phyloP scores from a whole-genome alignment of 2,797 vertebrate species.

The Pseudochirops cupreus region DNA sequence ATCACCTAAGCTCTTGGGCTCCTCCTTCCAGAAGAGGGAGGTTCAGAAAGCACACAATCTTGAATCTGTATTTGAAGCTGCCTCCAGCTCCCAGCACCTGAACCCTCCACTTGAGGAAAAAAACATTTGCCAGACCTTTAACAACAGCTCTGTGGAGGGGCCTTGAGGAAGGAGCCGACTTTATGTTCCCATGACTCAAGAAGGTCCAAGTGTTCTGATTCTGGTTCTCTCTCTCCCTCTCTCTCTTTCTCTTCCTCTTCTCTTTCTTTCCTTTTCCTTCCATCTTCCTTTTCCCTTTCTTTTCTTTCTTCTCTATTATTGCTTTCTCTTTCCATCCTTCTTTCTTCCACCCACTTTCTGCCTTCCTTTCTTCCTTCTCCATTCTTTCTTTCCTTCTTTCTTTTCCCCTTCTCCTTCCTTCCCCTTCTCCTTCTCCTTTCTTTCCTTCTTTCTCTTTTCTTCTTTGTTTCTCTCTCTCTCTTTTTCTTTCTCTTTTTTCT shows the following conservation, averaged over 20 bases:
- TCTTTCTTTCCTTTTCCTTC: not conserved
- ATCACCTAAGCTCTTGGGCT: conserved; percentile 46
- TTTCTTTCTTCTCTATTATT: not conserved
- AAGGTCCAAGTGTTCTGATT: not conserved
- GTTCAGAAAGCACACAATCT: conserved; percentile 79
- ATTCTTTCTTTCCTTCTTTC: too few relatives aligned
- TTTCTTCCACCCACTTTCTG: not conserved
- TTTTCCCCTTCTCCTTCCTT: not conserved
- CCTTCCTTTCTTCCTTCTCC: too few relatives aligned
- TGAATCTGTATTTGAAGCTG: conserved; percentile 63
- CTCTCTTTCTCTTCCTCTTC: not conserved
- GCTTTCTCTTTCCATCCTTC: not conserved
- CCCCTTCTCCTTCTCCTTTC: not conserved
- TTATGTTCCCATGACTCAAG: not conserved
- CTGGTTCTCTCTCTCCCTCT: not conserved
- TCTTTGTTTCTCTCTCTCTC: too few relatives aligned
- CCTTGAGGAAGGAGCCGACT: not conserved
- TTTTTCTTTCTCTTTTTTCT: not conserved
- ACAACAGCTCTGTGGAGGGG: not conserved
- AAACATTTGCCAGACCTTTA: conserved; percentile 17
- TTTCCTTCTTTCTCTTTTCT: not conserved
- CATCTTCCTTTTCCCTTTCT: not conserved
- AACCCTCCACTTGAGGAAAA: conserved; percentile 40
- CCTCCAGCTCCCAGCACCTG: conserved; percentile 28
- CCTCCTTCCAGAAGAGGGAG: conserved; percentile 74